phyloP scores from a whole-genome alignment of 2,888 invertebrate species.

The Chymomyza procnemis region DNA sequence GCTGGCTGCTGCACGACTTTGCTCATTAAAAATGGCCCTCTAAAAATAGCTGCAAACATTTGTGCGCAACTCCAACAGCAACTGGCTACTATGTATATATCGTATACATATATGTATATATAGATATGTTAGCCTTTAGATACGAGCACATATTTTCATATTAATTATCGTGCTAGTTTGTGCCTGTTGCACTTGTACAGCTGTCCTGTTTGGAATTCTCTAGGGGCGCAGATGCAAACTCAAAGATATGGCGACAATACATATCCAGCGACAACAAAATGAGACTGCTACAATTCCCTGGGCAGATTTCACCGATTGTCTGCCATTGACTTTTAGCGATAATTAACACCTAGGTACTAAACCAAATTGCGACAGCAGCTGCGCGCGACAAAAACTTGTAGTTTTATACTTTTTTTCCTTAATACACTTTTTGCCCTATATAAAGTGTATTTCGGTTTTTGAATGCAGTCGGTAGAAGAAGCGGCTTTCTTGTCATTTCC shows the following conservation, averaged over 20 bases:
- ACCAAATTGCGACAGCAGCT: slow-evolving; percentile 55
- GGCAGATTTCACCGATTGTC: slow-evolving; percentile 66
- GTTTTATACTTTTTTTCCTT: slow-evolving; percentile 3
- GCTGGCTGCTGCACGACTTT: slow-evolving; percentile 12
- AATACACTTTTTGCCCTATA: too few species aligned
- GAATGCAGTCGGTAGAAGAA: too few species aligned
- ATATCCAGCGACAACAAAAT: neutral
- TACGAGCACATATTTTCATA: slow-evolving; percentile 65
- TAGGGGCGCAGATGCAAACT: slow-evolving; percentile 38
- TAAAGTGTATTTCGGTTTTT: too few species aligned
- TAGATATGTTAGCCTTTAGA: neutral
- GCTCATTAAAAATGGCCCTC: slow-evolving; percentile 64
- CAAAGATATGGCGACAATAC: slow-evolving; percentile 40
- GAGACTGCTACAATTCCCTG: slow-evolving; percentile 28
- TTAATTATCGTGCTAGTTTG: slow-evolving; percentile 58
- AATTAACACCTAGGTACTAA: slow-evolving; percentile 69
- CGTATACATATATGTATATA: too few species aligned
- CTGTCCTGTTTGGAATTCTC: slow-evolving; percentile 26
- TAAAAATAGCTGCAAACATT: slow-evolving; percentile 62
- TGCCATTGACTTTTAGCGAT: slow-evolving; percentile 71
- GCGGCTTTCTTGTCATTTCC: too few species aligned
- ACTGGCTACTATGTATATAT: neutral
- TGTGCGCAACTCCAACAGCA: slow-evolving; percentile 40
- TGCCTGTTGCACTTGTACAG: slow-evolving; percentile 46
- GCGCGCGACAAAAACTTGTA: slow-evolving; percentile 51